Evolutionary conservation across 2,797 vertebrate genomes (phyloP).

Genomic region (Enteromius anoplus): DNA sequence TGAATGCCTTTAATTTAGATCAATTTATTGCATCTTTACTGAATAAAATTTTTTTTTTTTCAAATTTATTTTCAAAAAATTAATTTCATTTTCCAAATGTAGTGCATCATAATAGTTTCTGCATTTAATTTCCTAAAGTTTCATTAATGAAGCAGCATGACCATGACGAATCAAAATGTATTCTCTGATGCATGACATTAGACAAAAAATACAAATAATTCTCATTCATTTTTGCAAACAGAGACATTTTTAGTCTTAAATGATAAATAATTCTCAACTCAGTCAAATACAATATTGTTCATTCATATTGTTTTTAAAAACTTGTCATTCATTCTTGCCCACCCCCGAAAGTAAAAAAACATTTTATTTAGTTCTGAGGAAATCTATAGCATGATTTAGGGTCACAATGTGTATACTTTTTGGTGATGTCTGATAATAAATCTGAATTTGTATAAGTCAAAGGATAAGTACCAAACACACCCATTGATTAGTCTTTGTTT

Average conservation of each 20-base stretch:
- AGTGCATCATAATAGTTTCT: neutral
- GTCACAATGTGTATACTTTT: neutral
- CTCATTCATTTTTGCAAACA: neutral
- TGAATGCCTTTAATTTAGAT: neutral
- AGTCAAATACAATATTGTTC: neutral
- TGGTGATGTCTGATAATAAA: neutral
- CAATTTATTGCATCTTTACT: neutral
- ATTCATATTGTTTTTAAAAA: neutral
- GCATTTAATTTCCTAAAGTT: neutral
- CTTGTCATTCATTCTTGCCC: neutral
- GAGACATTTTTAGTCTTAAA: neutral
- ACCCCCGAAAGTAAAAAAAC: neutral
- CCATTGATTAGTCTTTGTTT: slow-evolving; percentile 38
- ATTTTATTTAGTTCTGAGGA: neutral
- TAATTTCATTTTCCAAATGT: neutral
- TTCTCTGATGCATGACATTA: neutral
- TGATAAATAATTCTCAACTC: neutral
- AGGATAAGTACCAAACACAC: neutral
- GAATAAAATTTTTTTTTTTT: neutral
- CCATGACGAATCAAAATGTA: neutral
- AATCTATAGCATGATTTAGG: neutral
- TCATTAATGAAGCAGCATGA: neutral
- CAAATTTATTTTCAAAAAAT: too few species aligned
- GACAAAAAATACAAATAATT: neutral
- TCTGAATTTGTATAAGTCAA: neutral